Evolutionary conservation across 2,797 vertebrate species (phyloP), one percentile per base, ranked within the genome.

Genomic region (Iguana delicatissima): DNA sequence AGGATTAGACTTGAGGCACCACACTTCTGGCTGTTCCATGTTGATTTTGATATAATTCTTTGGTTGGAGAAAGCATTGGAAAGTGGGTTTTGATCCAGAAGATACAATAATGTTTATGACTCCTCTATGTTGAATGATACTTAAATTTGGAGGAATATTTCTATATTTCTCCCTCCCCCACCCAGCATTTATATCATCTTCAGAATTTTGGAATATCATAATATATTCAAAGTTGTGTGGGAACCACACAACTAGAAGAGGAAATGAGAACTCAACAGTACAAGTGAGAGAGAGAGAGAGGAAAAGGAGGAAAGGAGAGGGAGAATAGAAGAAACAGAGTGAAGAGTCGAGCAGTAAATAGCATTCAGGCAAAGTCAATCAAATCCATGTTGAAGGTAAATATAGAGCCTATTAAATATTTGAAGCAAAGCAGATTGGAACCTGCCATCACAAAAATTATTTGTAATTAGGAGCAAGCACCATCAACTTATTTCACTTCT

Each of bases 1-100:
- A 92, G 90, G 26, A 92, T 95, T 87, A 93, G 52, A 89, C 1
- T 69, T 62, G 24, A 92, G 29, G 85, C 69, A 85, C 69, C 91
- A 95, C 86, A 91, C 80, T 90, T 91, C 57, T 90, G 91, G 76
- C 55, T 88, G 42, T 72, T 74, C 46, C 46, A 86, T 88, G 80
- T 91, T 89, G 76, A 0, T 73, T 92, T 90, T 91, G 80, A 87
- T 38, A 22, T 80, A 83, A 55, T 74, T 92, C 94, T 93, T 92
- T 76, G 72, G 91, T 89, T 92, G 91, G 57, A 12, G 89, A 50
- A n/a, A 87, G 90, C 91, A 90, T 4, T 7, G 67, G 83, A 59
- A 86, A 77, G 74, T 0, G 4, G 69, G 50, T 80, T 72, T 67
- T 93, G 67, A 84, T 88, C 10, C 6, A 62, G 57, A 93, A 55